phyloP scores from a whole-genome alignment of 2,888 invertebrate species.

The Drosophila seclusa region DNA sequence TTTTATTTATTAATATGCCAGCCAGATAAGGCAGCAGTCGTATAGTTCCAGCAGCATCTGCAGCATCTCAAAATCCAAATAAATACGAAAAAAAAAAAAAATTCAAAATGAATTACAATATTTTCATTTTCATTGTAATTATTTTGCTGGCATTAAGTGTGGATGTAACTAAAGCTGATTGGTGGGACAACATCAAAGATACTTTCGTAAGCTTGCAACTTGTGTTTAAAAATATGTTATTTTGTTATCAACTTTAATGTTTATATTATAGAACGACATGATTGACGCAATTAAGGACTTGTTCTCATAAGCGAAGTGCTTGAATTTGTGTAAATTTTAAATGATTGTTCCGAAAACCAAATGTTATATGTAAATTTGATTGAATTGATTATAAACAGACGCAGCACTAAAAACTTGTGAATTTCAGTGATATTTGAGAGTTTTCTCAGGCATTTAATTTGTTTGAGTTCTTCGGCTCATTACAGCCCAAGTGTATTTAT shows the following conservation, averaged over 20 bases:
- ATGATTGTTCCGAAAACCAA: background rate
- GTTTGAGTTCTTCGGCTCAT: constrained; percentile 18
- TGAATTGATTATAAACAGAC: constrained; percentile 8
- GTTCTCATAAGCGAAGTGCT: constrained; percentile 22
- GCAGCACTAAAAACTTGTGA: background rate
- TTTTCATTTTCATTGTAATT: constrained; percentile 28
- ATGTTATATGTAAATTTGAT: background rate
- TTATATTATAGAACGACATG: constrained; percentile 30
- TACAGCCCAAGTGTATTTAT: constrained; percentile 21
- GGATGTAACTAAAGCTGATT: constrained; percentile 32
- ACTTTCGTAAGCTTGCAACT: constrained; percentile 38
- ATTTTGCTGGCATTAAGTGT: constrained; percentile 40
- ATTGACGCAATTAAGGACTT: constrained; percentile 42
- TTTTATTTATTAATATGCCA: constrained; percentile 38
- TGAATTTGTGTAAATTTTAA: background rate
- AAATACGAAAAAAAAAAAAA: background rate
- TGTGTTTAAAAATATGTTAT: background rate
- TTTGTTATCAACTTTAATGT: background rate
- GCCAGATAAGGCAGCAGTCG: constrained; percentile 44
- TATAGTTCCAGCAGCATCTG: constrained; percentile 24
- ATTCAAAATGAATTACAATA: constrained; percentile 41
- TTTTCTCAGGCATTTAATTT: background rate
- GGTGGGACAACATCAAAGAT: constrained; percentile 46
- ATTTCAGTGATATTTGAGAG: constrained; percentile 20
- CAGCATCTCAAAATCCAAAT: constrained; percentile 25